Percentiles rank a stretch among this genome's conserved stretches.
Conservation (phyloP, 1,140 invertebrate genomes). For the Aphis gossypii region DNA sequence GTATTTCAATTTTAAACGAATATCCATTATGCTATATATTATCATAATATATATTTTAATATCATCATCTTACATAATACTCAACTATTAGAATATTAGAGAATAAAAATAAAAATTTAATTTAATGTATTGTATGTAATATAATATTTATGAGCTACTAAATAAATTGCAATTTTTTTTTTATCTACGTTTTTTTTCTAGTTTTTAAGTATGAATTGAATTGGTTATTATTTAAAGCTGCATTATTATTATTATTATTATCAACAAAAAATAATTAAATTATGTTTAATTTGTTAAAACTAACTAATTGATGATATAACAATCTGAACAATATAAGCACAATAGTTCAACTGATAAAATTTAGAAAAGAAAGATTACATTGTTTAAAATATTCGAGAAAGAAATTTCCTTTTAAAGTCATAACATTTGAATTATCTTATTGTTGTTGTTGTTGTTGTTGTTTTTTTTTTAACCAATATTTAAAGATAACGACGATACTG, state of each 20-base stretch:
- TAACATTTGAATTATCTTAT: background rate
- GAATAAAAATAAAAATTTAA: too few relatives aligned
- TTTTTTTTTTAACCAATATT: background rate
- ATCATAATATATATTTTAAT: too few relatives aligned
- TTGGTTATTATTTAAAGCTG: too few relatives aligned
- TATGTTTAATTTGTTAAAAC: background rate
- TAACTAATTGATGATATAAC: background rate
- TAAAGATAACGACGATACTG: background rate
- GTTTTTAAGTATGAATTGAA: background rate
- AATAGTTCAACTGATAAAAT: background rate
- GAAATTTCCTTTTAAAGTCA: background rate
- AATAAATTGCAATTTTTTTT: too few relatives aligned
- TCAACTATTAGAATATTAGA: too few relatives aligned
- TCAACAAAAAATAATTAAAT: background rate
- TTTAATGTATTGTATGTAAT: too few relatives aligned
- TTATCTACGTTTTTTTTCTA: background rate
- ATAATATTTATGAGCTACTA: too few relatives aligned
- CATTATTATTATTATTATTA: too few relatives aligned
- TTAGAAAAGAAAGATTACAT: background rate
- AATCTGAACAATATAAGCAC: background rate
- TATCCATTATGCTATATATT: too few relatives aligned
- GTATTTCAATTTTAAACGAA: too few relatives aligned
- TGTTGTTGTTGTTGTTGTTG: background rate
- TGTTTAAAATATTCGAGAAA: background rate
- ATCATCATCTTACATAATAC: too few relatives aligned